phyloP scores from a whole-genome alignment of 1,140 invertebrate genomes.

The Tenebrio molitor region DNA sequence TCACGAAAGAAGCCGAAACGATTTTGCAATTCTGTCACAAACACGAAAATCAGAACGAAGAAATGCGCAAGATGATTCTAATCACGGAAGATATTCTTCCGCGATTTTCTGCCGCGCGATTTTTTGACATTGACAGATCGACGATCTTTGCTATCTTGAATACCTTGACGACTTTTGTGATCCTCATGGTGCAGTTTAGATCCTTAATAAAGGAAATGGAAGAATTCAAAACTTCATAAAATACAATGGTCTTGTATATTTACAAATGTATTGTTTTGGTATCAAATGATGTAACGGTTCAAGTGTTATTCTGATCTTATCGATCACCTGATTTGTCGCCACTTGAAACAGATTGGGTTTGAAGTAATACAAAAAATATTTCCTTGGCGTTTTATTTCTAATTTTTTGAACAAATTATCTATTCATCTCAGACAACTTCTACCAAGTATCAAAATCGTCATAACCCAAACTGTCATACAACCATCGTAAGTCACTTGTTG shows the following conservation, averaged over 20 bases:
- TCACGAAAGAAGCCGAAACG: neutral
- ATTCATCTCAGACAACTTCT: too few species aligned
- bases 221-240: too few species aligned
- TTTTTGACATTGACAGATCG: neutral
- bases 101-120: neutral
- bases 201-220: neutral
- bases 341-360: too few species aligned
- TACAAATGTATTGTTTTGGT: too few species aligned
- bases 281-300: too few species aligned
- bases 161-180: neutral
- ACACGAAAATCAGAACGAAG: neutral
- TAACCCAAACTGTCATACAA: neutral
- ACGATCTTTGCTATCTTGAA: neutral
- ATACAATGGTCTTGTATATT: too few species aligned
- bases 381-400: too few species aligned
- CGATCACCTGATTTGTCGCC: too few species aligned
- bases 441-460: neutral
- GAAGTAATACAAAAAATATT: too few species aligned
- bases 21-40: neutral
- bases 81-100: neutral
- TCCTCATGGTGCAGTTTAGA: neutral
- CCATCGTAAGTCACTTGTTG: neutral
- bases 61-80: neutral
- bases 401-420: too few species aligned
- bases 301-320: too few species aligned